Percentiles rank a stretch among this genome's conserved stretches.
Conservation (phyloP, 2,797 vertebrate genomes). For the Danio kyathit region DNA sequence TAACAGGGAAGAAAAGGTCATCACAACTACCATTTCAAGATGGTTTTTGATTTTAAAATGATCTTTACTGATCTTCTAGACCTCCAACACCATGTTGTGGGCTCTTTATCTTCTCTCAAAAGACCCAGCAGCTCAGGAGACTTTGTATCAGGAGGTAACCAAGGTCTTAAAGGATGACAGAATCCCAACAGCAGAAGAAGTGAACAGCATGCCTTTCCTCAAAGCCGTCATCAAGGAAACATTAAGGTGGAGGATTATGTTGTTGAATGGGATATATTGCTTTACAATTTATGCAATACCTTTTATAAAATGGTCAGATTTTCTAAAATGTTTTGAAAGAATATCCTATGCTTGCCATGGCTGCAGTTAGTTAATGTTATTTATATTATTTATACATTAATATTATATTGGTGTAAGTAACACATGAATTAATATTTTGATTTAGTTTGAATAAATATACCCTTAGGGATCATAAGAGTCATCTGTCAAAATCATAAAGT, state of each 20-base stretch:
- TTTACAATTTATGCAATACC: background rate
- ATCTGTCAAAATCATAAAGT: no score
- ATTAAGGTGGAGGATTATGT: slow-evolving; percentile 70
- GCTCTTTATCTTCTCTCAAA: slow-evolving; percentile 77
- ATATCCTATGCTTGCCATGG: no score
- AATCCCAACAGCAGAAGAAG: slow-evolving; percentile 71
- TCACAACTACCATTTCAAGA: no score
- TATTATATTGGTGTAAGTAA: no score
- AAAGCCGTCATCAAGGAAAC: slow-evolving; percentile 80
- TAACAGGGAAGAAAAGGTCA: no score
- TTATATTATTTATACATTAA: no score
- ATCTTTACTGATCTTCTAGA: slow-evolving; percentile 65
- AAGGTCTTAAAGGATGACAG: slow-evolving; percentile 51
- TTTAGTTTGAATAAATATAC: no score
- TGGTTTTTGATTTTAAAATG: no score
- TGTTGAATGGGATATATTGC: background rate
- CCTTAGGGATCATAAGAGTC: no score
- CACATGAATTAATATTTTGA: no score
- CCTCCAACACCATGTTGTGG: slow-evolving; percentile 83
- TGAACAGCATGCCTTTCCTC: slow-evolving; percentile 76
- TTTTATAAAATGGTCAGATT: background rate
- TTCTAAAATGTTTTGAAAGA: background rate
- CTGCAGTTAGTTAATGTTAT: no score
- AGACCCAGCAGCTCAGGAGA: slow-evolving; percentile 72
- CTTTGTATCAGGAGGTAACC: slow-evolving; percentile 76